Evolutionary conservation across 1,140 invertebrate species (phyloP).

Genomic region (Ruditapes philippinarum): DNA sequence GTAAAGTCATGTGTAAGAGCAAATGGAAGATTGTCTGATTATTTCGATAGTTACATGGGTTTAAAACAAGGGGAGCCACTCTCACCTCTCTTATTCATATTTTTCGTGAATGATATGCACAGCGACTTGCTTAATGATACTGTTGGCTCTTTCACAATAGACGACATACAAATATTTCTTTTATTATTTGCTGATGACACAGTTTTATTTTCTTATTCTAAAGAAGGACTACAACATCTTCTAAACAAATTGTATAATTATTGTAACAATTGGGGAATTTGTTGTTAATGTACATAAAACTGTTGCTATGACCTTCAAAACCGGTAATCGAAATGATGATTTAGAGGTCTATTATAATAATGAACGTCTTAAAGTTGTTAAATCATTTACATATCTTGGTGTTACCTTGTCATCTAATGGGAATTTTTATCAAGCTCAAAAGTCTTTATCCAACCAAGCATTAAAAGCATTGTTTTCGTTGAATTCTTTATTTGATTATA

Average conservation of each 20-base stretch:
- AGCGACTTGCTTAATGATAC: not conserved
- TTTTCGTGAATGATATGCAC: conserved; percentile 33
- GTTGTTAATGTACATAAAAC: not conserved
- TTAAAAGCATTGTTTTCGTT: not conserved
- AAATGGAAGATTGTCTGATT: not conserved
- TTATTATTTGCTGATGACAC: conserved; percentile 38
- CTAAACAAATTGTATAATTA: not conserved
- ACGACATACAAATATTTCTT: not conserved
- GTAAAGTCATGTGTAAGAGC: not conserved
- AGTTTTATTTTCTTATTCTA: not conserved
- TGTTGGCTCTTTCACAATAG: not conserved
- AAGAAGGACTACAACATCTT: not conserved
- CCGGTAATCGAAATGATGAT: not conserved
- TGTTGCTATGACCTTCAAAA: not conserved
- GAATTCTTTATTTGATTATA: not conserved
- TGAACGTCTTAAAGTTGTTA: not conserved
- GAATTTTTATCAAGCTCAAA: not conserved
- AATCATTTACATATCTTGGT: not conserved
- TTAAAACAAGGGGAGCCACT: conserved; percentile 16
- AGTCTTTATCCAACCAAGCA: not conserved
- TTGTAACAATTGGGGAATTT: not conserved
- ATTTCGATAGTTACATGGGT: not conserved
- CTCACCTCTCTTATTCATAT: conserved; percentile 31
- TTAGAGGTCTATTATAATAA: not conserved
- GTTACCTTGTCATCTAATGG: not conserved